Evolutionary conservation across 64 coral and sea anemone species (phyloP).

Genomic region (Pachyseris speciosa): DNA sequence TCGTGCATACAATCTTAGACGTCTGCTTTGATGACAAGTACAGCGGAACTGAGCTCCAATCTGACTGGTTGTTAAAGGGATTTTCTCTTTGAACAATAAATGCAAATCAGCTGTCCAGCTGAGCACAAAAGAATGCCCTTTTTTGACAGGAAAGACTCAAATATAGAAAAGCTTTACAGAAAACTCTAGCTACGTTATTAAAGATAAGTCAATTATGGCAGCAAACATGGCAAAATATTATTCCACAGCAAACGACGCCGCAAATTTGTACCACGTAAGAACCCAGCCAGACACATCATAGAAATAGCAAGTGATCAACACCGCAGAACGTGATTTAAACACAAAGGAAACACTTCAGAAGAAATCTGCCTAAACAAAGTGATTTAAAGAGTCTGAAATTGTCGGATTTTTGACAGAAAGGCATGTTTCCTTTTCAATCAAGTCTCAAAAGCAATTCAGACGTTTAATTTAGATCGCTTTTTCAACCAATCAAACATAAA

Average conservation of each 20-base stretch:
- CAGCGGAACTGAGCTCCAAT: no score
- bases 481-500: no score
- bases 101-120: no score
- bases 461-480: no score
- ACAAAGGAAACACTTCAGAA: neutral
- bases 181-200: neutral
- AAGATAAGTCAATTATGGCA: neutral
- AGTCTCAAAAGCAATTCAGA: no score
- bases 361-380: neutral
- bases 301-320: neutral
- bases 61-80: no score
- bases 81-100: no score
- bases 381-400: neutral
- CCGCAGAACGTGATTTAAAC: neutral
- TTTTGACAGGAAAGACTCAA: neutral
- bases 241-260: neutral
- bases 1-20: no score
- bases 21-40: no score
- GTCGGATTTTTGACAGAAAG: neutral
- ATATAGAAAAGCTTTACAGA: neutral
- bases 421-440: no score
- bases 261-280: neutral
- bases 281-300: neutral
- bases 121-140: no score
- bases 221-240: neutral